phyloP scores from a whole-genome alignment of 2,888 invertebrate genomes.

The Hanleya hanleyi region DNA sequence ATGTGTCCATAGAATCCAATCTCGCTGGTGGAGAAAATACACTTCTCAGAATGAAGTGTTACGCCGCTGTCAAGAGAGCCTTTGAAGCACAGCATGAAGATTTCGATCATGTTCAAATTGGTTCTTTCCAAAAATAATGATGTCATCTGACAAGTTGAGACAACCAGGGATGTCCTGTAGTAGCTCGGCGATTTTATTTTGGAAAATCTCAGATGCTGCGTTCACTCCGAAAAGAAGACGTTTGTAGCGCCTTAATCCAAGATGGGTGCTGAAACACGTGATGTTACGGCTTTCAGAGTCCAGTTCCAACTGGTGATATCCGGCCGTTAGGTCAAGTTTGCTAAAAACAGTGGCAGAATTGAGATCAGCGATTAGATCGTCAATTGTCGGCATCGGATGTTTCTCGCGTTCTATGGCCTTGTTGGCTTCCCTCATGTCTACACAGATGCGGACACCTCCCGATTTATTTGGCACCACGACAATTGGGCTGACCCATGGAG shows the following conservation, averaged over 20 bases:
- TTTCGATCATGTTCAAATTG: too few relatives aligned
- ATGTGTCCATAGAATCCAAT: too few relatives aligned
- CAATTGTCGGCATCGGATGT: slow-evolving; percentile 42
- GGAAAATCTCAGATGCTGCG: slow-evolving; percentile 74
- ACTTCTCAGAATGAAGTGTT: too few relatives aligned
- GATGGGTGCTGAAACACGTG: slow-evolving; percentile 45
- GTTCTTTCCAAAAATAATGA: slow-evolving; percentile 67
- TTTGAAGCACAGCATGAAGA: too few relatives aligned
- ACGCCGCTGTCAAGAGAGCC: too few relatives aligned
- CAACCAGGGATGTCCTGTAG: slow-evolving; percentile 62
- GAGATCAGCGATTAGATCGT: slow-evolving; percentile 44
- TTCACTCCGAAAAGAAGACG: slow-evolving; percentile 42
- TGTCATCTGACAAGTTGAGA: slow-evolving; percentile 70
- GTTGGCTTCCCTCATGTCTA: slow-evolving; percentile 49
- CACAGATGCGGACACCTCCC: slow-evolving; percentile 41
- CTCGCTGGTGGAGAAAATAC: too few relatives aligned
- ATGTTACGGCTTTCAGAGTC: slow-evolving; percentile 46
- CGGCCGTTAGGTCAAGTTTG: slow-evolving; percentile 42
- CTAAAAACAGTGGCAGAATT: slow-evolving; percentile 44
- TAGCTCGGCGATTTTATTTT: slow-evolving; percentile 69
- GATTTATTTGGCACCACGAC: slow-evolving; percentile 45
- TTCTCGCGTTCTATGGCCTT: slow-evolving; percentile 43
- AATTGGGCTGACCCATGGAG: slow-evolving; percentile 22
- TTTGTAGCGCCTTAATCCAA: slow-evolving; percentile 44
- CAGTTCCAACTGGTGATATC: slow-evolving; percentile 47